phyloP scores from a whole-genome alignment of 37 sponge, comb jelly and placozoan species.

The Beroe forskalii region DNA sequence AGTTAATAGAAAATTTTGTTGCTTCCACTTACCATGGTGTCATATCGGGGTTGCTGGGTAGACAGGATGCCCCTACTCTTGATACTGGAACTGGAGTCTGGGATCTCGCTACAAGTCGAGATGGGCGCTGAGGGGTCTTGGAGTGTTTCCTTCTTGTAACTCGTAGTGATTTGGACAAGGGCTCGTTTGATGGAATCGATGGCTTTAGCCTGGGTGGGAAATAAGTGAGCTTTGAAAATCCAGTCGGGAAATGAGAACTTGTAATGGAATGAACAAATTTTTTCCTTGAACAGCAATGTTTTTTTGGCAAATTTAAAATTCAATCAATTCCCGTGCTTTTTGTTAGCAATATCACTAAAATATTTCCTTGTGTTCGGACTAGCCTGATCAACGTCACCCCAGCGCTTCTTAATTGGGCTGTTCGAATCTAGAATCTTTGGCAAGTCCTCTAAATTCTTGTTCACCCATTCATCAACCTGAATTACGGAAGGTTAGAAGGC shows the following conservation, averaged over 20 bases:
- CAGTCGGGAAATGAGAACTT: too few species aligned
- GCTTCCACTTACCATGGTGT: slow-evolving; percentile 31
- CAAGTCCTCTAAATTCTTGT: slow-evolving; percentile 2
- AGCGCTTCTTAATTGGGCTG: slow-evolving; percentile 20
- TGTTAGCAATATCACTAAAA: too few species aligned
- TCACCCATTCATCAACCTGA: slow-evolving; percentile 44
- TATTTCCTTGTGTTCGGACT: too few species aligned
- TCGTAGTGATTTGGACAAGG: slow-evolving; percentile 22
- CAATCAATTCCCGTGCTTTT: too few species aligned
- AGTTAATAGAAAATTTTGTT: too few species aligned
- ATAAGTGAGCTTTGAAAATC: too few species aligned
- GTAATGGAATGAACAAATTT: too few species aligned
- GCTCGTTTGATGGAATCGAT: slow-evolving; percentile 49
- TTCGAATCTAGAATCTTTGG: slow-evolving; percentile 9
- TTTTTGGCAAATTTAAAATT: too few species aligned
- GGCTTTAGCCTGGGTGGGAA: slow-evolving; percentile 20
- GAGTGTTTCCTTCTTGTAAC: slow-evolving; percentile 42
- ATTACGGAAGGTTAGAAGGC: too few species aligned
- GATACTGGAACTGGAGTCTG: not conserved
- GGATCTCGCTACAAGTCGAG: not conserved
- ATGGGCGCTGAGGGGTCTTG: not conserved
- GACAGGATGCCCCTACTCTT: slow-evolving; percentile 26
- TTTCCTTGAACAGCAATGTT: too few species aligned
- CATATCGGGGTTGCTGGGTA: slow-evolving; percentile 39
- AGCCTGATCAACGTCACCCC: slow-evolving; percentile 53